Percentiles rank a stretch among this genome's conserved stretches.
These are phyloP conservation scores for Candoia aspera DNA, from an alignment of 2,113 vertebrate genomes.

Conservation along the genomic window DNA sequence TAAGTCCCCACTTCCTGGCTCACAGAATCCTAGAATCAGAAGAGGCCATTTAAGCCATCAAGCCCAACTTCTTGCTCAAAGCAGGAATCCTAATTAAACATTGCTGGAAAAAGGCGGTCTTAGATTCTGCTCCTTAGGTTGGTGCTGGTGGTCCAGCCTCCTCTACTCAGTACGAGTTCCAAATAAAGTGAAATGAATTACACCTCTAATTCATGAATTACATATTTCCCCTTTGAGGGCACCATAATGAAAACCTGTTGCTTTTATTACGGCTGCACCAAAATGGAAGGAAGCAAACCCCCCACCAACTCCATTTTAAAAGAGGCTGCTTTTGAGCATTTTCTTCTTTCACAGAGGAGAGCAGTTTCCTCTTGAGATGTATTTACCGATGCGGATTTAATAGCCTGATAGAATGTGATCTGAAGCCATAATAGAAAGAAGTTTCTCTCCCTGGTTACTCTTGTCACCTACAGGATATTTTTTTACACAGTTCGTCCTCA, in stretches of 20 bases:
- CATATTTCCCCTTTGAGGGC: neutral
- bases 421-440: conserved; percentile 56
- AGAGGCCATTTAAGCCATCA: too few species aligned
- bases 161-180: too few species aligned
- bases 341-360: neutral
- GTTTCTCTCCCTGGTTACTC: conserved; percentile 43
- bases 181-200: too few species aligned
- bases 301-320: neutral
- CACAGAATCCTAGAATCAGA: too few species aligned
- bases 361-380: neutral
- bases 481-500: conserved; percentile 54
- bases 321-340: neutral
- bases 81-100: too few species aligned
- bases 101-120: too few species aligned
- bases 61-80: too few species aligned
- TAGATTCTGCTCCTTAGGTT: neutral
- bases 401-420: conserved; percentile 50
- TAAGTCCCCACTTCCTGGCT: neutral
- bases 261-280: neutral
- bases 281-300: neutral
- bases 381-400: conserved; percentile 40
- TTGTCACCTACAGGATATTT: conserved; percentile 61
- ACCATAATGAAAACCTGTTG: neutral
- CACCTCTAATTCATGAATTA: neutral
- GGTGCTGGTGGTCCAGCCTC: neutral